These are phyloP conservation scores for Drosophila eugracilis DNA, from an alignment of 1,140 invertebrate species.

Conservation along the genomic window DNA sequence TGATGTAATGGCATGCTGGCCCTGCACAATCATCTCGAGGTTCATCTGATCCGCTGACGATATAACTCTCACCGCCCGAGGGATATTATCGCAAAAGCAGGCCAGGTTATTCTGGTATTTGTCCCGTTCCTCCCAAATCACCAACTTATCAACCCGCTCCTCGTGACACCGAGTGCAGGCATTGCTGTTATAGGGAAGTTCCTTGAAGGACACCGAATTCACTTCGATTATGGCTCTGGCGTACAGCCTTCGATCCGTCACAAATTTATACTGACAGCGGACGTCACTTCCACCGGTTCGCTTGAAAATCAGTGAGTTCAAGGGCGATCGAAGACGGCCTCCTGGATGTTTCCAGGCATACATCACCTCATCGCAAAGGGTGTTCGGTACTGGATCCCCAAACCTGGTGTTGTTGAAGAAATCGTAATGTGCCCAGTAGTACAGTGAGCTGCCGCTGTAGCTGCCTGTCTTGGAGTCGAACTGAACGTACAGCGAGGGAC, in stretches of 20 bases:
- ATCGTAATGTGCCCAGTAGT: slow-evolving; percentile 96
- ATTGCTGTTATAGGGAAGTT: slow-evolving; percentile 91
- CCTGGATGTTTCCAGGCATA: slow-evolving; percentile 90
- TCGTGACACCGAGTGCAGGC: slow-evolving; percentile 93
- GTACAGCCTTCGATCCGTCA: slow-evolving; percentile 92
- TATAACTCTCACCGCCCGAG: slow-evolving; percentile 88
- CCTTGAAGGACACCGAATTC: slow-evolving; percentile 86
- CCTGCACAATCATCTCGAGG: slow-evolving; percentile 92
- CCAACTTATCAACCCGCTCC: slow-evolving; percentile 92
- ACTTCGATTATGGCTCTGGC: slow-evolving; percentile 90
- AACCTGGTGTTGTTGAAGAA: slow-evolving; percentile 95
- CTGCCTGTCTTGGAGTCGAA: slow-evolving; percentile 96
- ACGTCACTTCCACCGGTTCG: slow-evolving; percentile 89
- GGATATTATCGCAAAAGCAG: slow-evolving; percentile 88
- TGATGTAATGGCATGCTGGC: slow-evolving; percentile 91
- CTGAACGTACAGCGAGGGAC: slow-evolving; percentile 92
- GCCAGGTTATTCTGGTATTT: slow-evolving; percentile 85
- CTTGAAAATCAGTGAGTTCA: slow-evolving; percentile 94
- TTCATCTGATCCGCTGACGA: slow-evolving; percentile 92
- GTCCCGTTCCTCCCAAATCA: slow-evolving; percentile 89
- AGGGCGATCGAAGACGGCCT: slow-evolving; percentile 90
- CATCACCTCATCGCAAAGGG: slow-evolving; percentile 94
- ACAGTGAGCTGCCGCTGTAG: slow-evolving; percentile 93
- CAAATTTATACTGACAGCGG: slow-evolving; percentile 92
- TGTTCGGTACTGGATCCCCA: slow-evolving; percentile 91